Evolutionary conservation across 2,113 vertebrate genomes (phyloP).

Genomic region (Corythaixoides concolor): DNA sequence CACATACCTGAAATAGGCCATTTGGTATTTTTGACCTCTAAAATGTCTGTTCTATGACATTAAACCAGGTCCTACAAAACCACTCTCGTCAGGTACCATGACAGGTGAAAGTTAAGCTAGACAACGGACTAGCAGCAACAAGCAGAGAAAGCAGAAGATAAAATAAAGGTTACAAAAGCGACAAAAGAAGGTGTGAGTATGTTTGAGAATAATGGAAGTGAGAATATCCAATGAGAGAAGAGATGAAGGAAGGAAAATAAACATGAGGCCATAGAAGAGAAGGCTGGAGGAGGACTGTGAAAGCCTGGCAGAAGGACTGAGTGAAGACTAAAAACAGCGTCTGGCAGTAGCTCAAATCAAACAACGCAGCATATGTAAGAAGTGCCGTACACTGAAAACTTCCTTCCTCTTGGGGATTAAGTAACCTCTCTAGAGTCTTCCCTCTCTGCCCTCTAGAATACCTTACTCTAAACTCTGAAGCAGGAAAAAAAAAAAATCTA

Average conservation of each 20-base stretch:
- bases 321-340: slow-evolving; percentile 40
- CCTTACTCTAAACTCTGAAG: not conserved
- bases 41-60: not conserved
- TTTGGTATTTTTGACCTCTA: not conserved
- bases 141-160: not conserved
- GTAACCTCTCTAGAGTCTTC: not conserved
- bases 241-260: slow-evolving; percentile 13
- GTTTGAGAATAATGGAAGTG: not conserved
- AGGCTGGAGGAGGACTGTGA: not conserved
- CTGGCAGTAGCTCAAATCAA: slow-evolving; percentile 54
- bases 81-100: not conserved
- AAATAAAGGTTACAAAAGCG: not conserved
- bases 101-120: not conserved
- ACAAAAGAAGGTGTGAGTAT: not conserved
- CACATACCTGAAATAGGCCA: not conserved
- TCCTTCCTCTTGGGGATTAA: slow-evolving; percentile 24
- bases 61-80: not conserved
- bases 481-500: not conserved
- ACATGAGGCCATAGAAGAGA: not conserved
- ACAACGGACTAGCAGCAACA: not conserved
- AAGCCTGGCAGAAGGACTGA: slow-evolving; percentile 39
- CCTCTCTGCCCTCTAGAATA: not conserved
- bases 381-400: slow-evolving; percentile 12
- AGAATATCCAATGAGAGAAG: not conserved
- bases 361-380: slow-evolving; percentile 44